Conservation (phyloP, 2,113 vertebrate species). For the Tetrax tetrax region DNA sequence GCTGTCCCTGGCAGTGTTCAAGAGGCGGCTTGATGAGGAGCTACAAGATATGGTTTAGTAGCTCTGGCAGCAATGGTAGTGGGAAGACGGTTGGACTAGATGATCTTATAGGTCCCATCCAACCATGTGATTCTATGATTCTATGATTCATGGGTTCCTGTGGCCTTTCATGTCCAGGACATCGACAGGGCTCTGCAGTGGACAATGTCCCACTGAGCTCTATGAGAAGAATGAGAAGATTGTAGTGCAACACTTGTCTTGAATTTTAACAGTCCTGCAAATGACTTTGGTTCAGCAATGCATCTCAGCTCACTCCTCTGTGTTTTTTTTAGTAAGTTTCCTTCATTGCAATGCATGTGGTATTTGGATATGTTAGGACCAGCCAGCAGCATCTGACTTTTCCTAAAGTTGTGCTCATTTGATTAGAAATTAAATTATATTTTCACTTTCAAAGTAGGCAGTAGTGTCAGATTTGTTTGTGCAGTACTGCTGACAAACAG, state of each 20-base stretch:
- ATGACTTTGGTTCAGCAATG: not conserved
- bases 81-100: too few relatives aligned
- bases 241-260: not conserved
- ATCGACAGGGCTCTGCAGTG: fast-evolving
- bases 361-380: not conserved
- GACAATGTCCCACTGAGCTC: not conserved
- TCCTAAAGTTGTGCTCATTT: not conserved
- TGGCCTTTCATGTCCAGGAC: not conserved
- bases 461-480: not conserved
- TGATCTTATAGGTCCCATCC: too few relatives aligned
- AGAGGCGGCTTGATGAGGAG: too few relatives aligned
- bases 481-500: not conserved
- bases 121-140: too few relatives aligned
- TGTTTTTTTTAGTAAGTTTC: not conserved
- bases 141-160: fast-evolving
- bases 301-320: not conserved
- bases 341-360: not conserved
- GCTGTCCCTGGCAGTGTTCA: too few relatives aligned
- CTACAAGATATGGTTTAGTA: too few relatives aligned
- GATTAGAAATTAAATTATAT: not conserved
- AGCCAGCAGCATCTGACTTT: not conserved
- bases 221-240: not conserved
- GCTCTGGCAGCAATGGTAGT: too few relatives aligned
- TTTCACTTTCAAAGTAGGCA: not conserved
- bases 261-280: not conserved